Conservation (phyloP, 1,140 invertebrate genomes). For the Probaryconus sp. region DNA sequence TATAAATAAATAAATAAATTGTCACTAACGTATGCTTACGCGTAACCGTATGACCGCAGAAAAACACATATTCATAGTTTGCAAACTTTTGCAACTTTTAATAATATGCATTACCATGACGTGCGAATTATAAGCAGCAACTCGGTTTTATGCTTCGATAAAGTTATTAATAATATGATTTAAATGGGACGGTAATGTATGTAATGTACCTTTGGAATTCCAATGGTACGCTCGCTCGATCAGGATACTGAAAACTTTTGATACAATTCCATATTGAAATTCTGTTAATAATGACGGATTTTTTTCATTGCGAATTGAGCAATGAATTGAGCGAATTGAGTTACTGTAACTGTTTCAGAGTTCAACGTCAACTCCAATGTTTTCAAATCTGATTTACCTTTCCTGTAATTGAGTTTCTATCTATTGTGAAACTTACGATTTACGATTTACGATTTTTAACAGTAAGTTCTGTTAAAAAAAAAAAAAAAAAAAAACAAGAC, state of each 20-base stretch:
- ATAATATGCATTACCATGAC: slow-evolving; percentile 45
- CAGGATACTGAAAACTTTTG: neutral
- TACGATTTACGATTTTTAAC: no score
- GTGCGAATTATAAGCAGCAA: slow-evolving; percentile 48
- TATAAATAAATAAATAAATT: slow-evolving; percentile 35
- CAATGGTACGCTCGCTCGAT: neutral
- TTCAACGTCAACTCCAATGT: no score
- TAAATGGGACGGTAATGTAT: slow-evolving; percentile 15
- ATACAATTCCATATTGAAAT: neutral
- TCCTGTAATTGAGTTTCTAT: no score
- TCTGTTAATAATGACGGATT: no score
- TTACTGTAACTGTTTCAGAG: slow-evolving; percentile 10
- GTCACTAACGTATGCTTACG: slow-evolving; percentile 13
- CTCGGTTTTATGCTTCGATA: slow-evolving; percentile 49
- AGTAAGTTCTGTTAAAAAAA: no score
- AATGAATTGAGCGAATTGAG: neutral
- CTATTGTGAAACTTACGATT: no score
- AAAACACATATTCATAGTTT: neutral
- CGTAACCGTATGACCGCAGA: neutral
- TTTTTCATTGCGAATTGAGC: no score
- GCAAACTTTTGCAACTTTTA: slow-evolving; percentile 41
- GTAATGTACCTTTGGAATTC: slow-evolving; percentile 22
- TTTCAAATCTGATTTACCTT: no score
- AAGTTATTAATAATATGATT: slow-evolving; percentile 49
- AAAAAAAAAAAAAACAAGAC: no score